Evolutionary conservation across 2,797 vertebrate genomes (phyloP).

Genomic region (Enteromius anoplus): DNA sequence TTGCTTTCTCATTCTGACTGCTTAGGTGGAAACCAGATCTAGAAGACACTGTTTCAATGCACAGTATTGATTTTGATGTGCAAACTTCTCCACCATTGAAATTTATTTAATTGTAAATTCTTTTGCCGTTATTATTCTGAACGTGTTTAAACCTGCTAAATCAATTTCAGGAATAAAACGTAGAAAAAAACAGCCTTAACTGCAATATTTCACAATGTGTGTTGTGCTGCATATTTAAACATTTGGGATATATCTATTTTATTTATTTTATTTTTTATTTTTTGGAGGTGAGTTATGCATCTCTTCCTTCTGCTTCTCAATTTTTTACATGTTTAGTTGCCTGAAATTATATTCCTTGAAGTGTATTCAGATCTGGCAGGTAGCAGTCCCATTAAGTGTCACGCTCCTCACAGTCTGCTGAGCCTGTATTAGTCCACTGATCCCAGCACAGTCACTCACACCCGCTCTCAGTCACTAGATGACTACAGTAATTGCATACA

Average conservation of each 20-base stretch:
- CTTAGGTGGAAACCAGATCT: background rate
- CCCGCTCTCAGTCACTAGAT: no score
- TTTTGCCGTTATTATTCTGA: slow-evolving; percentile 19
- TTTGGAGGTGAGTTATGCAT: background rate
- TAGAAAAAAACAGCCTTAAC: background rate
- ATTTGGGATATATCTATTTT: background rate
- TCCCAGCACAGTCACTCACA: no score
- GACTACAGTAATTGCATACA: no score
- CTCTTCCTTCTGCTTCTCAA: background rate
- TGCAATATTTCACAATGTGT: background rate
- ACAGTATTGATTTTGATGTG: background rate
- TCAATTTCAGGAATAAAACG: background rate
- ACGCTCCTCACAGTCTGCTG: no score
- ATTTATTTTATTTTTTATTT: no score
- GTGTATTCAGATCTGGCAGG: background rate
- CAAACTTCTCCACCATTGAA: background rate
- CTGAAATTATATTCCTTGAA: background rate
- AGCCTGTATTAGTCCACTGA: no score
- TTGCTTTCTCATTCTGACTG: background rate
- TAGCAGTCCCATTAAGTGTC: background rate
- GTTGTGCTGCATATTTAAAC: background rate
- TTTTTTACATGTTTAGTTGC: background rate
- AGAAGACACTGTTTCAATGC: background rate
- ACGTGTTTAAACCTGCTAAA: background rate
- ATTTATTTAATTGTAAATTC: background rate